Evolutionary conservation across 2,888 invertebrate genomes (phyloP), one percentile per base, ranked within the genome.

Genomic region (Tiphia femorata): DNA sequence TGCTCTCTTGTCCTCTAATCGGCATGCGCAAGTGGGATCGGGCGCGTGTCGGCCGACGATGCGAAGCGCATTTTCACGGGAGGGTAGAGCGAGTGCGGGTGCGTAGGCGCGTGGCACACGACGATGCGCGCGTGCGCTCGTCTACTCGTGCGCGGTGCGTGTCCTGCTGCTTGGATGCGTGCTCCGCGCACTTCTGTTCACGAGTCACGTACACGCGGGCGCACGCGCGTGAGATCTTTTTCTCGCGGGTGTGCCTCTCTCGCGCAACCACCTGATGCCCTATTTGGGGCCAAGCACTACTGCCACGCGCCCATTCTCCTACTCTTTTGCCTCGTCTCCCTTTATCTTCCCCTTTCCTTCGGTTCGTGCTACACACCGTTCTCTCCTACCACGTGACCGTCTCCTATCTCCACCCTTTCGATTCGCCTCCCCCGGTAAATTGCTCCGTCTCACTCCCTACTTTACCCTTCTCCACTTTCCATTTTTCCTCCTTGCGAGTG

Each of bases 201-300:
- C 60, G 49, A 58, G 58, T 49, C 67, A 54, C 61, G 54, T 68
- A 64, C 62, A 55, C 67, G n/a, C n/a, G 67, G 62, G 70, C 68
- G 67, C 68, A 64, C 67, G 66, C 69, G 69, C 63, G 57, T 58
- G 59, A 58, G 64, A 68, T 71, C 72, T 58, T 66, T 75, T 67
- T 69, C 72, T 68, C 58, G 59, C 67, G 69, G 65, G 62, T 64
- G 70, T n/a, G n/a, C n/a, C n/a, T n/a, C 40, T 44, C 43, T 69
- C 70, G 61, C 64, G 75, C 77, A 77, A 78, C 79, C 78, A 78
- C 79, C 79, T 79, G 79, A 79, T 75, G 77, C 78, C 72, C 78
- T 82, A 77, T 73, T 81, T 75, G 76, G 80, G 79, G 76, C 75
- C 81, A 79, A 73, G 81, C 83, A 67, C 61, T 73, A 67, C 61